A percentile compares a stretch with the other conserved stretches of the same genome.
Conservation (phyloP, 2,888 invertebrate species). For the Ochropacha duplaris region DNA sequence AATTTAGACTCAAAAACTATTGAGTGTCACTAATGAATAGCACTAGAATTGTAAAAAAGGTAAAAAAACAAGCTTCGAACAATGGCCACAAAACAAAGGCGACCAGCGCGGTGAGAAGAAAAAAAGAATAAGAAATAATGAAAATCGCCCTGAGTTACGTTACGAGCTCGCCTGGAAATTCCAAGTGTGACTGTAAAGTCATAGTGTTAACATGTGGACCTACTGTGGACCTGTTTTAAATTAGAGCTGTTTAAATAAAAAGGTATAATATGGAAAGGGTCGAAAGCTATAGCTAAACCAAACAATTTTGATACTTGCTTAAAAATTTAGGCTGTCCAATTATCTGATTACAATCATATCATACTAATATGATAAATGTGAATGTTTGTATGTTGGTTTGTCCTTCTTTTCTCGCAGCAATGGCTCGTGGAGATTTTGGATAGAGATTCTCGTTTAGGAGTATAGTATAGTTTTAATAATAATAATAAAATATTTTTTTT, state of each 20-base stretch:
- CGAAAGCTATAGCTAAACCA: too few relatives aligned
- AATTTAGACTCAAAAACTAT: slow-evolving; percentile 20
- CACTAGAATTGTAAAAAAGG: slow-evolving; percentile 28
- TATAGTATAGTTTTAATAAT: too few relatives aligned
- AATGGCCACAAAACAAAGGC: slow-evolving; percentile 36
- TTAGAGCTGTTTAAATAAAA: not conserved
- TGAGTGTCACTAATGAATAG: slow-evolving; percentile 36
- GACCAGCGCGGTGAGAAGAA: slow-evolving; percentile 14
- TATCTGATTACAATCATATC: too few relatives aligned
- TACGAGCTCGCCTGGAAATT: not conserved
- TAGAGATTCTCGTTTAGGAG: too few relatives aligned
- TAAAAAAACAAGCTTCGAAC: slow-evolving; percentile 35
- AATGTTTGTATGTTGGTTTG: too few relatives aligned
- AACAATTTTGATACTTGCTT: too few relatives aligned
- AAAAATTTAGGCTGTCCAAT: too few relatives aligned
- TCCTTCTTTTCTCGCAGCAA: too few relatives aligned
- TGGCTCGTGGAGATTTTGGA: too few relatives aligned
- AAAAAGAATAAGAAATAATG: slow-evolving; percentile 12
- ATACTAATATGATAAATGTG: too few relatives aligned
- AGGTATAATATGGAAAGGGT: not conserved
- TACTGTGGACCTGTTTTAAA: not conserved
- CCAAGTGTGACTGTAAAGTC: not conserved
- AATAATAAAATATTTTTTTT: too few relatives aligned
- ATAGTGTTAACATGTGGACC: not conserved
- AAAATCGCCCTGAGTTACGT: slow-evolving; percentile 10